Conservation (phyloP, 37 sponge, comb jelly and placozoan species). For the Ianthella basta region DNA sequence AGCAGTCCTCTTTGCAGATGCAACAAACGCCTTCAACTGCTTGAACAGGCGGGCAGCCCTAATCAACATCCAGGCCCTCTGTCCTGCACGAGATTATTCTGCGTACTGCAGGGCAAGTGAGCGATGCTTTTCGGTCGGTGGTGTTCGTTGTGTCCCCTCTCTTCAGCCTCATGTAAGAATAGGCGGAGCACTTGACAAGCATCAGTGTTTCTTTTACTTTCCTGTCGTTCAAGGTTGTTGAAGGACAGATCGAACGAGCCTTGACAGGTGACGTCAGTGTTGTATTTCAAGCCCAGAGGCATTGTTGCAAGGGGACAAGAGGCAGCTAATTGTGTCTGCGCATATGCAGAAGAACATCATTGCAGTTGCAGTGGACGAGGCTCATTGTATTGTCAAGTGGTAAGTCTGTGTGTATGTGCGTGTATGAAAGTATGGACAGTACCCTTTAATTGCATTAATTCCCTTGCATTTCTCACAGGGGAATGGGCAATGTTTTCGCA, state of each 20-base stretch:
- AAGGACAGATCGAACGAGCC: not conserved
- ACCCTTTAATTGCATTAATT: not conserved
- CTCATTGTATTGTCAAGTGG: constrained; percentile 30
- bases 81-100: constrained; percentile 3
- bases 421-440: not conserved
- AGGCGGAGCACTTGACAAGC: not conserved
- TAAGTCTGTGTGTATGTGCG: not conserved
- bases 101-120: not conserved
- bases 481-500: not conserved
- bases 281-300: constrained; percentile 4
- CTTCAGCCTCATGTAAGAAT: not conserved
- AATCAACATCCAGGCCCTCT: not conserved
- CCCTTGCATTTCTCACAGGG: not conserved
- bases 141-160: not conserved
- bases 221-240: not conserved
- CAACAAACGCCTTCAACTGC: not conserved
- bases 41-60: not conserved
- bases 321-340: not conserved
- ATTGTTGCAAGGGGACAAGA: not conserved
- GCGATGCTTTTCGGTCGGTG: not conserved
- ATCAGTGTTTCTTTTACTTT: not conserved
- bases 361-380: constrained; percentile 26
- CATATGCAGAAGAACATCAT: not conserved
- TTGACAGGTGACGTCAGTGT: not conserved
- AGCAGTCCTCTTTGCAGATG: not conserved